Evolutionary conservation across 2,888 invertebrate genomes (phyloP).

Genomic region (Amiota minor): DNA sequence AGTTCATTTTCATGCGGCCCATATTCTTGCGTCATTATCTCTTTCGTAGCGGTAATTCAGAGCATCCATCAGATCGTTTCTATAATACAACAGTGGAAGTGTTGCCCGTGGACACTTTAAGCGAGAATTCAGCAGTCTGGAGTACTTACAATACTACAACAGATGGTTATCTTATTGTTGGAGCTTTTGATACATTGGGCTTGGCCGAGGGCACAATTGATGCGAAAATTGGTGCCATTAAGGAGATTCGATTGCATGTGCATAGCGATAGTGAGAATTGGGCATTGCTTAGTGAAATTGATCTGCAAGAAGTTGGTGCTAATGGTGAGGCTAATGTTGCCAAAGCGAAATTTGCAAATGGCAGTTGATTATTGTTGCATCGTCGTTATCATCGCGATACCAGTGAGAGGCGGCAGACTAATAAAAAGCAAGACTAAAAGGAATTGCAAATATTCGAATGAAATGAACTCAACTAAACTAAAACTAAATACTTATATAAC

Average conservation of each 20-base stretch:
- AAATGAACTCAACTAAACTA: neutral
- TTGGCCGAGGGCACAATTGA: constrained; percentile 83
- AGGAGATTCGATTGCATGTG: constrained; percentile 84
- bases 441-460: neutral
- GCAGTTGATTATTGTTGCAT: constrained; percentile 62
- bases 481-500: neutral
- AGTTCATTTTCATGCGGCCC: constrained; percentile 86
- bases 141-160: constrained; percentile 78
- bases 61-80: constrained; percentile 91
- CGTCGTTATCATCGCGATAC: constrained; percentile 41
- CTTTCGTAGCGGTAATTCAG: constrained; percentile 90
- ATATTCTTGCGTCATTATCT: constrained; percentile 77
- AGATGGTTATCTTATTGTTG: constrained; percentile 82
- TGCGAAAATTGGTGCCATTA: constrained; percentile 80
- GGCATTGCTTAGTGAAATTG: constrained; percentile 88
- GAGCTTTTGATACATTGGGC: constrained; percentile 86
- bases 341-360: constrained; percentile 52
- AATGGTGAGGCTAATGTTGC: constrained; percentile 51
- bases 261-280: constrained; percentile 88
- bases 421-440: constrained; percentile 1
- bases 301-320: constrained; percentile 76
- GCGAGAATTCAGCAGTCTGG: constrained; percentile 74
- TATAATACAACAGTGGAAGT: constrained; percentile 90
- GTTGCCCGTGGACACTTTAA: constrained; percentile 76
- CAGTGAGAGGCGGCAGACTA: constrained; percentile 5